Conservation (phyloP, 2,797 vertebrate species). For the Cyprinodon diabolis region DNA sequence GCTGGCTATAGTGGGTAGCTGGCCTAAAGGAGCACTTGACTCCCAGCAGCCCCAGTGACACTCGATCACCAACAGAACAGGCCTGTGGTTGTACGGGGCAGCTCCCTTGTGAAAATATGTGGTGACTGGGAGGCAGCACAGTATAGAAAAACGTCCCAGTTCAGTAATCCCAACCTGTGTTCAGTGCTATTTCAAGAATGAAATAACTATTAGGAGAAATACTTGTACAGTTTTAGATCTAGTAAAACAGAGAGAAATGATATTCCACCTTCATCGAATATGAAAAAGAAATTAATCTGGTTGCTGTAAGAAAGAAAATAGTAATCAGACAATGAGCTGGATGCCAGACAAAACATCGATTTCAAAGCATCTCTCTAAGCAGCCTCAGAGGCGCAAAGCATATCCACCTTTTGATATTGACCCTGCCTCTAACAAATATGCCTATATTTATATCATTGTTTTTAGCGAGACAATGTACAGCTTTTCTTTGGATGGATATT, state of each 20-base stretch:
- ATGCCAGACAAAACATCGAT: slow-evolving; percentile 69
- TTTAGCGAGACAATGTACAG: slow-evolving; percentile 68
- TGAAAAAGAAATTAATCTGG: slow-evolving; percentile 51
- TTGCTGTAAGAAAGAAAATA: slow-evolving; percentile 66
- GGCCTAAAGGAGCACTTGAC: slow-evolving; percentile 30
- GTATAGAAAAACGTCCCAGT: not conserved
- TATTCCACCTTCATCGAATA: slow-evolving; percentile 33
- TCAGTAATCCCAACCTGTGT: slow-evolving; percentile 19
- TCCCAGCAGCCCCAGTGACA: slow-evolving; percentile 32
- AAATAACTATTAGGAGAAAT: slow-evolving; percentile 21
- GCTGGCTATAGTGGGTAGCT: slow-evolving; percentile 14
- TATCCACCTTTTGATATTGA: slow-evolving; percentile 75
- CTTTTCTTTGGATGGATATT: slow-evolving; percentile 69
- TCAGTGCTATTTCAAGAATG: not conserved
- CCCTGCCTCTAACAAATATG: slow-evolving; percentile 74
- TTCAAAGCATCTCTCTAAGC: slow-evolving; percentile 72
- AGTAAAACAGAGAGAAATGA: slow-evolving; percentile 27
- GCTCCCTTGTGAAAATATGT: slow-evolving; percentile 37
- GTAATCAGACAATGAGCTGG: slow-evolving; percentile 70
- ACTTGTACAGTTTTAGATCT: slow-evolving; percentile 8
- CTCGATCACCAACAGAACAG: slow-evolving; percentile 24
- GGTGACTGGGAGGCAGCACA: slow-evolving; percentile 24
- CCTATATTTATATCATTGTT: slow-evolving; percentile 75
- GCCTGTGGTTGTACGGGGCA: slow-evolving; percentile 8
- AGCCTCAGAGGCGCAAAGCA: slow-evolving; percentile 65